Percentiles rank a stretch among this genome's conserved stretches.
Evolutionary conservation across 2,113 vertebrate genomes (phyloP).

Genomic region (Thalassarche chlororhynchos): DNA sequence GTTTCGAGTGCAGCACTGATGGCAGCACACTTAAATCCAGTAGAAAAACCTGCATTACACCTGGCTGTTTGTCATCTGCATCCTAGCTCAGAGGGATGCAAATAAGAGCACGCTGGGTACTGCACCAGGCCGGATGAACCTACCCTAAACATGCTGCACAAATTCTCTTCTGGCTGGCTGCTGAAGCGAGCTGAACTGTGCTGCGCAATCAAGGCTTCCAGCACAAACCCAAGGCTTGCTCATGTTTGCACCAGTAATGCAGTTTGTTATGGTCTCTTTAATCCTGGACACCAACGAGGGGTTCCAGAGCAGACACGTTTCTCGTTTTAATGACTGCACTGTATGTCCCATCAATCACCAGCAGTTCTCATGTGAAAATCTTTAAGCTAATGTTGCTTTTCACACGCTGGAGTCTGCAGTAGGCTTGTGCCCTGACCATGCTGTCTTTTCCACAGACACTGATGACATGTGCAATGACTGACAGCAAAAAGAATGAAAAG

Average conservation of each 20-base stretch:
- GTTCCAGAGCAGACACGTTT: background rate
- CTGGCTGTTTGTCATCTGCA: background rate
- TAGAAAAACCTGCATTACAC: background rate
- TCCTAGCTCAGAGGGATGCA: background rate
- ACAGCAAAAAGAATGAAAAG: constrained; percentile 30
- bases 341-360: background rate
- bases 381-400: background rate
- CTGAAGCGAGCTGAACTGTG: background rate
- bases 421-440: background rate
- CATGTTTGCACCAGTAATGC: background rate
- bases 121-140: background rate
- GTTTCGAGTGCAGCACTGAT: background rate
- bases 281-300: background rate
- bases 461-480: constrained; percentile 26
- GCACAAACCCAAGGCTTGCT: background rate
- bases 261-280: background rate
- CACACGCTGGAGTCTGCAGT: background rate
- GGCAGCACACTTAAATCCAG: background rate
- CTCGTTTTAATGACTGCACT: background rate
- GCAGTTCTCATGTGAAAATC: background rate
- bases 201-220: background rate
- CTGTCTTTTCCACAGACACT: background rate
- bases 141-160: background rate
- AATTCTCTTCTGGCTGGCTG: background rate
- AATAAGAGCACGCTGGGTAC: background rate